A percentile compares a stretch with the other conserved stretches of the same genome.
phyloP scores from a whole-genome alignment of 2,888 invertebrate genomes.

The Pachydiplax longipennis region DNA sequence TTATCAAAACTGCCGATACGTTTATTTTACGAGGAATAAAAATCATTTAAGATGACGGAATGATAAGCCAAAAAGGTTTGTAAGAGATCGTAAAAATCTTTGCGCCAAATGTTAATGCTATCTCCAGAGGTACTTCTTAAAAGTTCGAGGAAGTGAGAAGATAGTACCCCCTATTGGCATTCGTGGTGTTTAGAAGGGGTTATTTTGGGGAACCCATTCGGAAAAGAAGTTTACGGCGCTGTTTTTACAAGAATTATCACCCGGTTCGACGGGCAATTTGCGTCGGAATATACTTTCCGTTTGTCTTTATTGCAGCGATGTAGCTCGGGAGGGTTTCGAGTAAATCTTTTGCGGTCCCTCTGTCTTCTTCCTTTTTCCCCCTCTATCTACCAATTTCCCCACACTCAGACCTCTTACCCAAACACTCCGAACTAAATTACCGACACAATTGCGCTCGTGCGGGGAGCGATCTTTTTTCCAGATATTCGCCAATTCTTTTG shows the following conservation, averaged over 20 bases:
- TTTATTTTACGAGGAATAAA: too few species aligned
- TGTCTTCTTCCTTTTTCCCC: not conserved
- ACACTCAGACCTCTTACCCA: not conserved
- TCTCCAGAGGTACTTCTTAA: not conserved
- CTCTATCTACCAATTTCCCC: not conserved
- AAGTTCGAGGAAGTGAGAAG: not conserved
- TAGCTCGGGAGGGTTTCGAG: not conserved
- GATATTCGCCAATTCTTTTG: not conserved
- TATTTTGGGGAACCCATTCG: not conserved
- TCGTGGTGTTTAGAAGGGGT: not conserved
- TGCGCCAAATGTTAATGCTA: too few species aligned
- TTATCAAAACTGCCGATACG: too few species aligned
- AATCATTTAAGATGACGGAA: too few species aligned
- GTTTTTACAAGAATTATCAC: not conserved
- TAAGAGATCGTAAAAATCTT: too few species aligned
- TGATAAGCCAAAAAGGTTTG: too few species aligned
- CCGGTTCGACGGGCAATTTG: not conserved
- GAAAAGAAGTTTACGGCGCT: not conserved
- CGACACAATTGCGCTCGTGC: not conserved
- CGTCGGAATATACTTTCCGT: not conserved
- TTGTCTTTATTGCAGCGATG: not conserved
- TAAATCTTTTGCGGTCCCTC: not conserved
- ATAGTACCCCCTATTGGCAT: not conserved
- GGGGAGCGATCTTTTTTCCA: not conserved
- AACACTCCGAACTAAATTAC: not conserved